Base-by-base conservation (phyloP, 2,113 vertebrate species). In the Kryptolebias marmoratus region DNA sequence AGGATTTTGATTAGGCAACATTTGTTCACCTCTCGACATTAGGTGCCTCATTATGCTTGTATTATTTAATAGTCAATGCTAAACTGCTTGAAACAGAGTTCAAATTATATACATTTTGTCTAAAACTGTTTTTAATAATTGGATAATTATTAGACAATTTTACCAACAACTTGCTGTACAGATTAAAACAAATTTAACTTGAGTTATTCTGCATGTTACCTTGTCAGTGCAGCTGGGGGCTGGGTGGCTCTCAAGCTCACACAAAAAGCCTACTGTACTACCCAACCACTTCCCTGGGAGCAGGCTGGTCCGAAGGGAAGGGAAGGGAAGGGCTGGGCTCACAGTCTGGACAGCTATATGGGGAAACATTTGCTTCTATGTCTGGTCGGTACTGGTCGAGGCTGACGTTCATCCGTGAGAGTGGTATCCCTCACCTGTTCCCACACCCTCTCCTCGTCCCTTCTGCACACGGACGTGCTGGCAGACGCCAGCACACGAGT, bases 371-470 rank as follows among this genome's bases (percentile, higher is more conserved):
- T 45, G 75, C 59, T 62, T 78, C 82, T 83, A 75, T 79, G 83
- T 89, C 88, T 67, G 59, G 75, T 71, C 73, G 32, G 68, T 63
- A 64, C 39, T 22, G 22, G 22, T 22, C 22, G 11, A 69, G 75
- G 75, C 78, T 53, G 66, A 62, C 80, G 80, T 59, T 70, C 80
- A 81, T 85, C 67, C 68, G 22, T 68, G 74, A 80, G 57, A 66
- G 77, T 87, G 82, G 65, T 61, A 65, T 71, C 47, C 66, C 54
- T 88, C 86, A 88, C 84, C 86, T 85, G 88, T 87, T 83, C 75
- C 71, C 75, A 76, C 69, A 68, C 85, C 45, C 64, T 58, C 66
- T 58, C 66, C 42, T 67, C 4, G 5, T 53, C 47, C 36, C 30
- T 48, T 59, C 55, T 39, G 13, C 58, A 64, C 48, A 48, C 22